phyloP scores from a whole-genome alignment of 2,113 vertebrate species.

The Rhodinocichla rosea region DNA sequence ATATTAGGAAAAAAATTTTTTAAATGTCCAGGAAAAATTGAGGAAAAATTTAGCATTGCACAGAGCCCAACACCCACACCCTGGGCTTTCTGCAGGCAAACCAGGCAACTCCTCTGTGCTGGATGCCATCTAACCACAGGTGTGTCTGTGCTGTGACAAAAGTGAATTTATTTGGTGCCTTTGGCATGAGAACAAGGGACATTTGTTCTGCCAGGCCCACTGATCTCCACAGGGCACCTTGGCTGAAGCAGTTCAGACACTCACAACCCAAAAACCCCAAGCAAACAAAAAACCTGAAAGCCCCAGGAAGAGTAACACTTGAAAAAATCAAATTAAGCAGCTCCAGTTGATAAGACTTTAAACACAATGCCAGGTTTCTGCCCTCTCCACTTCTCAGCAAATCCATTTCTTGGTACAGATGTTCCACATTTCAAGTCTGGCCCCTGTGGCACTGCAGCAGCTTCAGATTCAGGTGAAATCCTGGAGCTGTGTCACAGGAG shows the following conservation, averaged over 20 bases:
- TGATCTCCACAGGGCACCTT: not conserved
- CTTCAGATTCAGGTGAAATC: not conserved
- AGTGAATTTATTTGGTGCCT: not conserved
- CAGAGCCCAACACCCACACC: not conserved
- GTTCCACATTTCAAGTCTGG: not conserved
- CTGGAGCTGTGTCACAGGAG: not conserved
- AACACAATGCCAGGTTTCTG: not conserved
- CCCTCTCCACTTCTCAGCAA: not conserved
- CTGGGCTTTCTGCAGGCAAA: not conserved
- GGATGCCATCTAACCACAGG: rapidly evolving
- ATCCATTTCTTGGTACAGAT: not conserved
- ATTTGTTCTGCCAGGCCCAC: not conserved
- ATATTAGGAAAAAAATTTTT: not conserved
- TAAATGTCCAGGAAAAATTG: not conserved
- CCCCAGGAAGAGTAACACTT: not conserved
- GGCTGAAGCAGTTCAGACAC: not conserved
- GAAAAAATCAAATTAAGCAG: not conserved
- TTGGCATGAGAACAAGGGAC: not conserved
- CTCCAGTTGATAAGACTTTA: not conserved
- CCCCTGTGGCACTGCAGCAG: not conserved
- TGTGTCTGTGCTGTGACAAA: not conserved
- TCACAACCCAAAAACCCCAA: not conserved
- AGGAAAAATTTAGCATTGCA: not conserved
- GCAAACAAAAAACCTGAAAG: not conserved
- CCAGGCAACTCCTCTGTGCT: not conserved